Evolutionary conservation across 2,797 vertebrate species (phyloP).

Genomic region (Sciurus vulgaris): DNA sequence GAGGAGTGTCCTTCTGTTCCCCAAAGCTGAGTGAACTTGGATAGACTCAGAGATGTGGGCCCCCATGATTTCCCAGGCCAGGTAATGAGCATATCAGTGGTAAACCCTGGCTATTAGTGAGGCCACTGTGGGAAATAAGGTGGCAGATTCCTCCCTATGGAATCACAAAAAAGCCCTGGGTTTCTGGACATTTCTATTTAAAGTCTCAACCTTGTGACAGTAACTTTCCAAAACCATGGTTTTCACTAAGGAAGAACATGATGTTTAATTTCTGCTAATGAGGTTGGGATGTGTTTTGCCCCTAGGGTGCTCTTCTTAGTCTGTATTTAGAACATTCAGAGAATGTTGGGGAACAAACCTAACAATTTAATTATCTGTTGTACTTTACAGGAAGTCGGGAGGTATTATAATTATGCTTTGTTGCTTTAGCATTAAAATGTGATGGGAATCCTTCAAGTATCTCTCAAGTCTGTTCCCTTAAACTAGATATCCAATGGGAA

Average conservation of each 20-base stretch:
- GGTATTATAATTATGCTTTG: not conserved
- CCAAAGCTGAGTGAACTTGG: not conserved
- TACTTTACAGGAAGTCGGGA: conserved; percentile 20
- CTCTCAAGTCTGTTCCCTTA: not conserved
- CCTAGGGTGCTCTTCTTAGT: not conserved
- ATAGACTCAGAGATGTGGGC: not conserved
- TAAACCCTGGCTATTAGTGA: no score
- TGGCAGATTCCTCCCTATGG: not conserved
- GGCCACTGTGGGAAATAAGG: not conserved
- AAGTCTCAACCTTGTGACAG: not conserved
- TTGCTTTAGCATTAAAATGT: conserved; percentile 25
- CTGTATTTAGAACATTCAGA: conserved; percentile 42
- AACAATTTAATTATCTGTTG: not conserved
- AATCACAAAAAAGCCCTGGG: not conserved
- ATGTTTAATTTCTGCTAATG: not conserved
- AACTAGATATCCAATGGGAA: not conserved
- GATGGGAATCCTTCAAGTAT: not conserved
- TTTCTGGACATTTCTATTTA: conserved; percentile 11
- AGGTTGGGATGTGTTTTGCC: not conserved
- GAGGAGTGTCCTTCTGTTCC: not conserved
- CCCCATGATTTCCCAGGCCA: not conserved
- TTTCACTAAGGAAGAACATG: not conserved
- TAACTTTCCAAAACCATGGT: not conserved
- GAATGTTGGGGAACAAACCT: not conserved
- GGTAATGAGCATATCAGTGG: rapidly evolving